Evolutionary conservation across 2,113 vertebrate species (phyloP), one percentile per base, ranked within the genome.

Genomic region (Conger conger): DNA sequence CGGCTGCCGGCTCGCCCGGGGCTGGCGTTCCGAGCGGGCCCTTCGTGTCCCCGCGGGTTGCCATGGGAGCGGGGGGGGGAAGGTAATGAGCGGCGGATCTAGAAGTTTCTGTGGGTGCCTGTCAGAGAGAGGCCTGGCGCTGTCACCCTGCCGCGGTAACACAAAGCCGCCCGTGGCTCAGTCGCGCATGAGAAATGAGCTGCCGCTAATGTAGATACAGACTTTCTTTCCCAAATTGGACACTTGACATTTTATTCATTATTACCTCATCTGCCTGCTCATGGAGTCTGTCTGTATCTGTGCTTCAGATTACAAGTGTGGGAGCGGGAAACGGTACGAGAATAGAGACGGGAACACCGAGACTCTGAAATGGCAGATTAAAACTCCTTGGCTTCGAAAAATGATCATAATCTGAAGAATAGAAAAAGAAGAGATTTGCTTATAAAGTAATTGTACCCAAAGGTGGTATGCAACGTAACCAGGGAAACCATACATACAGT

Each of bases 11-110:
- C 73, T 82, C 36, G 35, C 60, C 11, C 1, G 36, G 60, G n/a
- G 78, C 57, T 68, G 18, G 3, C 36, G 20, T 76, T 76, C 63
- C 13, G 45, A 20, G 7, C 5, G 80, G 27, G 6, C 73, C 73
- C 73, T 83, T 63, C 79, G 73, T 91, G 84, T 92, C 90, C 81
- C 85, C 76, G 81, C 76, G 86, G 88, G 93, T 94, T 93, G 90
- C 93, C 92, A 80, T 93, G 93, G 93, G 84, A 94, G 93, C 92
- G 1, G 82, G 15, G 0, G 15, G 0, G 35, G 16, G 18, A 83
- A 81, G 76, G 85, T 82, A 86, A 82, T 76, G 50, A 83, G 37
- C 16, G 36, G 2, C 50, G 23, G 53, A 54, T 82, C 79, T 50
- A n/a, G 20, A 53, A 57, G 23, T 54, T 81, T 81, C 45, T 45